Base-by-base conservation (phyloP, 2,888 invertebrate genomes). In the Dichetophora obliterata region DNA sequence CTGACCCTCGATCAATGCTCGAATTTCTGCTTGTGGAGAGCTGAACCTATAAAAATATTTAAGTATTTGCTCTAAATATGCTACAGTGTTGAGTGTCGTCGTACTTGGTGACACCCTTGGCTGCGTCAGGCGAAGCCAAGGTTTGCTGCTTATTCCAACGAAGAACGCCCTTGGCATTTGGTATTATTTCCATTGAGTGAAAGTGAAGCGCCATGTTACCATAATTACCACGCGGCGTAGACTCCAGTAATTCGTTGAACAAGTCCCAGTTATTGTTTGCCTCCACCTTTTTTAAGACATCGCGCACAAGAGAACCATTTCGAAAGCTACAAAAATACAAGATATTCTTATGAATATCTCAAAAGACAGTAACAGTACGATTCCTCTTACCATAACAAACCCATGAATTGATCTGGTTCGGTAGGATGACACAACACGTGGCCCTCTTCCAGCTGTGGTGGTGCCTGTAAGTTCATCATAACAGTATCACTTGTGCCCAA, bases 401-500 rank as follows among this genome's bases (percentile, higher is more conserved):
- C 97, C 96, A 98, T 97, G 89, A 94, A 98, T 34, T 93, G 92
- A 8, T 93, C 90, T 6, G 91, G 90, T 74, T 94, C 92, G 0
- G 97, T 92, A 0, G 98, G 98, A 86, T 97, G 98, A 85, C 94
- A 94, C 43, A 98, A 91, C 52, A 98, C 91, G 88, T 98, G 97
- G 0, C 98, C 98, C 75, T 95, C 94, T 0, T 92, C 89, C 0
- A 94, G 91, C 5, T 92, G 91, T 68, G 91, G 92, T 0, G 95
- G 93, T 43, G 92, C 90, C 31, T 91, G 90, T 6, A 97, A 90
- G 89, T 95, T 95, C 77, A 95, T 90, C 85, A 98, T 95, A 1
- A 98, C 88, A 0, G 97, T 98, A 89, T 99, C 98, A 88, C 98
- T 98, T 0, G 98, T 98, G 8, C 99, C 98, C 75, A 97, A 90